Evolutionary conservation across 2,113 vertebrate species (phyloP).

Genomic region (Ardeotis arabs): DNA sequence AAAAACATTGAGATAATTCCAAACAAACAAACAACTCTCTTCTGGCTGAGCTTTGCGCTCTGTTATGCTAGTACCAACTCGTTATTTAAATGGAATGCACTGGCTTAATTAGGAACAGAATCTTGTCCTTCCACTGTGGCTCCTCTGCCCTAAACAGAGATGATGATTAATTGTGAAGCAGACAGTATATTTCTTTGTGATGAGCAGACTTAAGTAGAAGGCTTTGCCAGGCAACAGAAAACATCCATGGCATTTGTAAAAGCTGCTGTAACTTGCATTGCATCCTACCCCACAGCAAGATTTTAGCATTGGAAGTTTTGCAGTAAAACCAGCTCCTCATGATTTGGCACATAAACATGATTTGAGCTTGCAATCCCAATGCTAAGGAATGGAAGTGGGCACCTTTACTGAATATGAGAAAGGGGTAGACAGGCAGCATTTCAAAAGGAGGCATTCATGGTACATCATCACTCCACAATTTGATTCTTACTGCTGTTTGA

Average conservation of each 20-base stretch:
- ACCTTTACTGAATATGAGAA: neutral
- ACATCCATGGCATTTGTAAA: conserved; percentile 47
- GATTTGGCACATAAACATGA: neutral
- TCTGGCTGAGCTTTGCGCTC: conserved; percentile 39
- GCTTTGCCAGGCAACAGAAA: conserved; percentile 44
- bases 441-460: neutral
- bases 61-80: conserved; percentile 48
- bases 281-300: conserved; percentile 20
- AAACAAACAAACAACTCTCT: conserved; percentile 56
- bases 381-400: neutral
- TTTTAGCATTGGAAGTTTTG: neutral
- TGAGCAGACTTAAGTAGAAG: conserved; percentile 29
- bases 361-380: neutral
- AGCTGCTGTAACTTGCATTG: conserved; percentile 37
- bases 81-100: conserved; percentile 60
- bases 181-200: conserved; percentile 50
- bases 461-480: neutral
- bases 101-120: conserved; percentile 62
- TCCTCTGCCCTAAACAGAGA: conserved; percentile 62
- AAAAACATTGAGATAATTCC: conserved; percentile 53
- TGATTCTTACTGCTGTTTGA: neutral
- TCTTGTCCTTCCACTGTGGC: conserved; percentile 54
- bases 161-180: conserved; percentile 52
- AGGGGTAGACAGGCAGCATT: neutral
- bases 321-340: neutral